Base-by-base conservation (phyloP, 2,888 invertebrate species). In the Pandemis heparana region DNA sequence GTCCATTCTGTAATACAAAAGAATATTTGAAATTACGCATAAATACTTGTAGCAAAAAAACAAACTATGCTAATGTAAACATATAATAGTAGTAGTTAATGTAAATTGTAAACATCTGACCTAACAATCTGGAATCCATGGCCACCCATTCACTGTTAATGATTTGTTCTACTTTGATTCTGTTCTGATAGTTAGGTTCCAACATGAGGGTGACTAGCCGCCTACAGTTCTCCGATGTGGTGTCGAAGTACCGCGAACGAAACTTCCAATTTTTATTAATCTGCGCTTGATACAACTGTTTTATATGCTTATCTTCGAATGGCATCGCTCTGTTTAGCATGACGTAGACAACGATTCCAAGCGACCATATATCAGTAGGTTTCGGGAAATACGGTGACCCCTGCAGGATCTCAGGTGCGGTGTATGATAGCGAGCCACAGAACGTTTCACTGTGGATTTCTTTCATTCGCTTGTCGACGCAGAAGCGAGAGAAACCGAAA, bases 341-440 rank as follows among this genome's bases (percentile, higher is more conserved):
- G 14, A 98, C 97, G 85, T 96, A 98, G 0, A 98, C 91, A 5
- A 98, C 96, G 5, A 97, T 95, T 0, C 97, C 98, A 48, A 97
- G 89, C 0, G 97, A 97, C 98, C 98, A 98, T 39, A 97, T 89
- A 83, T 98, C 98, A 0, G 96, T 95, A 5, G 96, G 95, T 88
- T 96, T 96, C 0, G 97, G 96, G 79, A 95, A 95, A 83, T 97
- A 97, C 0, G 97, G 96, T 4, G 95, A 91, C 0, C 97, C 97
- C 77, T 96, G 95, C n/a, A 98, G 91, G 75, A 98, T 96, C 91
- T 98, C 98, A 0, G 98, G 98, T 0, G 98, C 97, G 0, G 97
- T 98, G 83, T 98, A 98, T 0, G 97, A 97, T 18, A 98, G 90
- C 0, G 97, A 97, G 0, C 98, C 98, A 84, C 98, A 98, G 86